Percentiles rank a stretch among this genome's conserved stretches.
These are phyloP conservation scores for Drosophila histrio DNA, from an alignment of 2,888 invertebrate genomes.

Conservation along the genomic window DNA sequence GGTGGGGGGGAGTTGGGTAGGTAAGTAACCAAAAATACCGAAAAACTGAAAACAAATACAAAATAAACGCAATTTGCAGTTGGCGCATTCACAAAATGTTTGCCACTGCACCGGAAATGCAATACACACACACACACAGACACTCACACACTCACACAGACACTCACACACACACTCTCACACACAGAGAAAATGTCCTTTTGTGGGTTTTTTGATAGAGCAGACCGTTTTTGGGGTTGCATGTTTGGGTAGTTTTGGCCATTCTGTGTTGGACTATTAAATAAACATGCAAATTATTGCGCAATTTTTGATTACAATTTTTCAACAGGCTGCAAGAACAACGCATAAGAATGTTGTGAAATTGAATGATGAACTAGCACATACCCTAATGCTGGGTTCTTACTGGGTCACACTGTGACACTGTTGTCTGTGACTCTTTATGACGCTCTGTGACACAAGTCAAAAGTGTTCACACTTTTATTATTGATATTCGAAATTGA, in stretches of 20 bases:
- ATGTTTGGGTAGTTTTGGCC: conserved; percentile 14
- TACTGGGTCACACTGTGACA: too few relatives aligned
- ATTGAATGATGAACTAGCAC: neutral
- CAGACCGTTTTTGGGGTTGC: neutral
- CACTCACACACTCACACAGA: conserved; percentile 4
- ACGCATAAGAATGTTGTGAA: neutral
- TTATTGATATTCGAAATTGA: too few relatives aligned
- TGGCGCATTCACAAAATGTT: conserved; percentile 71
- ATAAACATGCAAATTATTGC: conserved; percentile 80
- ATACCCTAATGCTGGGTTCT: too few relatives aligned
- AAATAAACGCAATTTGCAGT: conserved; percentile 43
- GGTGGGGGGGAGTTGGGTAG: neutral
- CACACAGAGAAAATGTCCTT: conserved; percentile 33
- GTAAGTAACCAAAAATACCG: conserved; percentile 48
- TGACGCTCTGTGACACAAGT: too few relatives aligned
- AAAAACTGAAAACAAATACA: conserved; percentile 63
- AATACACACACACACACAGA: conserved; percentile 17
- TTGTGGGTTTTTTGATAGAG: conserved; percentile 40
- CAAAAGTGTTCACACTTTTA: too few relatives aligned
- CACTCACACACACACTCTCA: conserved; percentile 1
- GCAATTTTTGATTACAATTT: conserved; percentile 80
- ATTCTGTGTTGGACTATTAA: conserved; percentile 66
- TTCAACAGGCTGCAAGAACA: conserved; percentile 53
- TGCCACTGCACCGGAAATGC: conserved; percentile 67
- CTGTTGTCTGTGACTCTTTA: too few relatives aligned